These are phyloP conservation scores for Antheraea mylitta DNA, from an alignment of 1,140 invertebrate species.

Conservation along the genomic window DNA sequence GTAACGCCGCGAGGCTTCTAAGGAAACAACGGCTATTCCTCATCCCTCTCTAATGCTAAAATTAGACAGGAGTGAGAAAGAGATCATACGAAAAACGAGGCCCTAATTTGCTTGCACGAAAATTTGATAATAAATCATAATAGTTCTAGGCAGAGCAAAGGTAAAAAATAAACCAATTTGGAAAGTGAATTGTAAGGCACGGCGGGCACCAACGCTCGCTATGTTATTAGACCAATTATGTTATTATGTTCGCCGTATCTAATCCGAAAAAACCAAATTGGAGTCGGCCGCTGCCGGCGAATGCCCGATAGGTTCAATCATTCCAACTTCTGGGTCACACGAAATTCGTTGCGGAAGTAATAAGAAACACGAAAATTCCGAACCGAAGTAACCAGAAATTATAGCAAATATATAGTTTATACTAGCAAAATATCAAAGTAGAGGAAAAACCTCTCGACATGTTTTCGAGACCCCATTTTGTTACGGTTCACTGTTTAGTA, in stretches of 20 bases:
- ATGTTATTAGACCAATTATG: constrained; percentile 79
- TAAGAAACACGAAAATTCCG: constrained; percentile 75
- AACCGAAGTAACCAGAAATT: constrained; percentile 56
- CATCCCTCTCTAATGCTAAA: constrained; percentile 50
- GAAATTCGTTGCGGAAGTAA: constrained; percentile 78
- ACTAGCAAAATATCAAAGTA: constrained; percentile 44
- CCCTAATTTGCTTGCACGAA: constrained; percentile 76
- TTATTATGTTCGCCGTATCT: constrained; percentile 78
- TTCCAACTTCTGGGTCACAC: constrained; percentile 74
- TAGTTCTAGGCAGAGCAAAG: constrained; percentile 74
- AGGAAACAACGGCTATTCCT: constrained; percentile 51
- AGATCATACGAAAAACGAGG: constrained; percentile 60
- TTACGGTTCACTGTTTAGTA: constrained; percentile 65
- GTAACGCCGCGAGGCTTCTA: constrained; percentile 49
- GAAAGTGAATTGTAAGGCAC: constrained; percentile 78
- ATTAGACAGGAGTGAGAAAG: constrained; percentile 43
- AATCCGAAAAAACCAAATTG: constrained; percentile 78
- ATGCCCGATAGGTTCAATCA: constrained; percentile 75
- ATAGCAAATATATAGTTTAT: constrained; percentile 50
- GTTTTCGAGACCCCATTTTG: constrained; percentile 54
- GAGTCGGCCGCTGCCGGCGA: constrained; percentile 73
- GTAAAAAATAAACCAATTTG: constrained; percentile 78
- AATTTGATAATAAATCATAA: constrained; percentile 78
- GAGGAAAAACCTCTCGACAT: constrained; percentile 35
- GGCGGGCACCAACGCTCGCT: constrained; percentile 53